Evolutionary conservation across 2,888 invertebrate genomes (phyloP).

Genomic region (Callimorpha dominula): DNA sequence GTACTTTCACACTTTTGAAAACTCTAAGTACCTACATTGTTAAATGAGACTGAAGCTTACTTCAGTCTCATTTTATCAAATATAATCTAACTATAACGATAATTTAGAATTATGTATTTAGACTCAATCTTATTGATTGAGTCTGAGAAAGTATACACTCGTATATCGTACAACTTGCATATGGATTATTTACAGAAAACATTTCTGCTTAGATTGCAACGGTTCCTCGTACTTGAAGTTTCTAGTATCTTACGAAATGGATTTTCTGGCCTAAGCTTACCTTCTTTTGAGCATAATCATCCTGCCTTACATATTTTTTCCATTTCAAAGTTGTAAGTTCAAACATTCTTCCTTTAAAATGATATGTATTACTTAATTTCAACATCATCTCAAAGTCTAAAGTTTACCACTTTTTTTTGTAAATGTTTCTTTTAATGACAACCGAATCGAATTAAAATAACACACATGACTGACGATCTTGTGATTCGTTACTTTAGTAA

Average conservation of each 20-base stretch:
- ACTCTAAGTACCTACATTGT: neutral
- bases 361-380: too few relatives aligned
- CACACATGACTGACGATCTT: slow-evolving; percentile 18
- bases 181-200: neutral
- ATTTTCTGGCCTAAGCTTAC: neutral
- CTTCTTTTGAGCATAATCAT: too few relatives aligned
- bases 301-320: too few relatives aligned
- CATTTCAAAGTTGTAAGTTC: too few relatives aligned
- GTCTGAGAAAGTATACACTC: neutral
- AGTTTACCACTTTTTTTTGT: too few relatives aligned
- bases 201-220: neutral
- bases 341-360: too few relatives aligned
- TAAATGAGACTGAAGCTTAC: neutral
- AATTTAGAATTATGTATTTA: neutral
- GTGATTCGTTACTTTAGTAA: slow-evolving; percentile 23
- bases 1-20: too few relatives aligned
- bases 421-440: slow-evolving; percentile 27
- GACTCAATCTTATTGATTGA: neutral
- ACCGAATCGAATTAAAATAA: slow-evolving; percentile 22
- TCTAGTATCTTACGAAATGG: neutral
- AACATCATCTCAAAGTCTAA: too few relatives aligned
- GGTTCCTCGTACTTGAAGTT: neutral
- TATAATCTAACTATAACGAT: neutral
- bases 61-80: neutral
- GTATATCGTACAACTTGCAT: neutral